A percentile compares a stretch with the other conserved stretches of the same genome.
These are phyloP conservation scores for Antheraea mylitta DNA, from an alignment of 1,140 invertebrate species.

Conservation along the genomic window DNA sequence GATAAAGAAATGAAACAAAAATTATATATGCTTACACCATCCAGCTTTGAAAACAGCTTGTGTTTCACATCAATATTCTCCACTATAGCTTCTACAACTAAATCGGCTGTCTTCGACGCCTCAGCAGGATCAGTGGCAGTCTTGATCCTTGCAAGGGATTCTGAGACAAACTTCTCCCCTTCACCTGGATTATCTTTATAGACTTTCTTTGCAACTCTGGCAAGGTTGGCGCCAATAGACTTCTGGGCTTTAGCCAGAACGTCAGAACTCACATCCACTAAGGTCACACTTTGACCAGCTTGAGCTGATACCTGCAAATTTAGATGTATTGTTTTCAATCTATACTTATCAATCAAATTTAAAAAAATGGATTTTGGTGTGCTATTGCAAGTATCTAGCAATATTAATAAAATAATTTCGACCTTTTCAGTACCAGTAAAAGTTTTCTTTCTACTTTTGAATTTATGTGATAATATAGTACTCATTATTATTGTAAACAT, in stretches of 20 bases:
- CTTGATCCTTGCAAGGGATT: constrained; percentile 81
- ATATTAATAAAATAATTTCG: too few species aligned
- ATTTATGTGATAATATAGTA: too few species aligned
- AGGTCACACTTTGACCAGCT: constrained; percentile 85
- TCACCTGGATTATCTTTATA: constrained; percentile 84
- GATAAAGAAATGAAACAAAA: too few species aligned
- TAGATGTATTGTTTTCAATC: too few species aligned
- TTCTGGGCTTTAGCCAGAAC: constrained; percentile 84
- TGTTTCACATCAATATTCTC: constrained; percentile 91
- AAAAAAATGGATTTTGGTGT: too few species aligned
- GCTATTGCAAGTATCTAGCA: too few species aligned
- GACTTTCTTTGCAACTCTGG: constrained; percentile 88
- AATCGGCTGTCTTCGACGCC: constrained; percentile 83
- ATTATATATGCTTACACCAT: constrained; percentile 63
- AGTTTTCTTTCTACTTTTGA: too few species aligned
- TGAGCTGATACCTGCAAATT: constrained; percentile 85
- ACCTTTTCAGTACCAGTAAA: too few species aligned
- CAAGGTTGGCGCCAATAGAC: constrained; percentile 84
- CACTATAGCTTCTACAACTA: constrained; percentile 93
- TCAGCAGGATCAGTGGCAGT: constrained; percentile 81
- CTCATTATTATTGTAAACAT: too few species aligned
- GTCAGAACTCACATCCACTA: constrained; percentile 87
- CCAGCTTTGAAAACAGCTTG: constrained; percentile 85
- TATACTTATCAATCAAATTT: too few species aligned
- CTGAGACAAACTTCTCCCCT: constrained; percentile 84